Base-by-base conservation (phyloP, 1,140 invertebrate genomes). In the Halyomorpha halys region DNA sequence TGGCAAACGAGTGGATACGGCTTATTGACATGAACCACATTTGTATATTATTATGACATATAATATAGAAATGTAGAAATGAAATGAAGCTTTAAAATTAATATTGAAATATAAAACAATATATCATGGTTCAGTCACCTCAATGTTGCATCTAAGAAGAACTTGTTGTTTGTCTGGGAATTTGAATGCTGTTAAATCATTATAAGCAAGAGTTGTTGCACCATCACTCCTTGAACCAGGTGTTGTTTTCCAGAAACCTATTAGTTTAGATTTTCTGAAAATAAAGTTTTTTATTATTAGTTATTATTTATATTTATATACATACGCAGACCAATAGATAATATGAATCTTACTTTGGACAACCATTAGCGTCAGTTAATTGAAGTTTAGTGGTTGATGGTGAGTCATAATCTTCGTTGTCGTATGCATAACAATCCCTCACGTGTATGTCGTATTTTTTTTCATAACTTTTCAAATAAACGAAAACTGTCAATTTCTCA, bases 141-240 rank as follows among this genome's bases (percentile, higher is more conserved):
- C 85, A 63, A 87, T 83, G 69, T 86, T 86, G 72, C 85, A 87
- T n/a, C 84, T 86, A 0, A 87, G 71, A 70, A 81, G 85, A 0
- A 87, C 84, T 77, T 86, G 83, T 53, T 82, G 81, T 15, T 78
- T 80, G 63, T 86, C 84, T 1, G 86, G 85, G 71, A 87, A 87
- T 67, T 85, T 83, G 75, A 87, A 87, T 0, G 85, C 85, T 59
- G 81, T 83, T 13, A 87, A 76, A 73, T 82, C 85, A 65, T 82
- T 85, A 69, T 82, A 84, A 9, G 83, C 77, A 39, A 85, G 81
- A 15, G 84, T 76, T 4, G 81, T 82, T 0, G 83, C 83, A 19
- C 82, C 82, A 65, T 75, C 78, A 39, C 75, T 75, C 23, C 79
- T 80, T 5, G 78, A 79, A 45, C 81, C 77, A 11, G 77, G 78